A percentile compares a stretch with the other conserved stretches of the same genome.
Conservation (phyloP, 2,113 vertebrate genomes). For the Diadophis punctatus region DNA sequence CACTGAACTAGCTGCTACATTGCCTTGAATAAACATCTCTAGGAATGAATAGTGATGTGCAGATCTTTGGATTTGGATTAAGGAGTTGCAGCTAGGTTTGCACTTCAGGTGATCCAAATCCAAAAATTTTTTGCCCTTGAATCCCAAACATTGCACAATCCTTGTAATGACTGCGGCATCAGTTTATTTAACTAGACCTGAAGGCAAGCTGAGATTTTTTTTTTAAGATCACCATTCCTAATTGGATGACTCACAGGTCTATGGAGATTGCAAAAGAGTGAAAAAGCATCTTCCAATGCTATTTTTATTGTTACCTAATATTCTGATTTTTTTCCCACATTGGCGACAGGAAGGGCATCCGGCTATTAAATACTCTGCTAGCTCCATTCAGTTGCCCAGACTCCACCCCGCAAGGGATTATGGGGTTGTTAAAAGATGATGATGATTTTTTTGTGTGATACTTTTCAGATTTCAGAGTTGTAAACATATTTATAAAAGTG, state of each 20-base stretch:
- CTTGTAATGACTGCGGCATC: not conserved
- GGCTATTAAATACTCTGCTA: too few relatives aligned
- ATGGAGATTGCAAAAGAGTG: not conserved
- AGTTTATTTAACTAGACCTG: not conserved
- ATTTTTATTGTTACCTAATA: not conserved
- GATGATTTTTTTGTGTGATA: not conserved
- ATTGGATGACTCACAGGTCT: not conserved
- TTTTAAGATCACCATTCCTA: not conserved
- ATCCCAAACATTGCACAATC: not conserved
- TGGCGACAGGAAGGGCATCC: too few relatives aligned
- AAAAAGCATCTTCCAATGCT: not conserved
- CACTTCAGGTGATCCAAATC: not conserved
- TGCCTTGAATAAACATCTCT: not conserved
- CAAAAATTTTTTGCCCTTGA: not conserved
- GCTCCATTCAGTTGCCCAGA: not conserved
- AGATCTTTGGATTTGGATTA: not conserved
- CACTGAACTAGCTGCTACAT: not conserved
- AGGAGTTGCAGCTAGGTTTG: not conserved
- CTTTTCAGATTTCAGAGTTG: not conserved
- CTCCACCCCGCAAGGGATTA: too few relatives aligned
- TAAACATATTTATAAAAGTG: not conserved
- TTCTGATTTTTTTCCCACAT: accelerated
- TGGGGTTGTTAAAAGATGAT: too few relatives aligned
- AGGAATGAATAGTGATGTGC: not conserved
- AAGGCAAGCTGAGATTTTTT: not conserved